phyloP scores from a whole-genome alignment of 37 sponge, comb jelly and placozoan genomes.

The Ephydatia muelleri region DNA sequence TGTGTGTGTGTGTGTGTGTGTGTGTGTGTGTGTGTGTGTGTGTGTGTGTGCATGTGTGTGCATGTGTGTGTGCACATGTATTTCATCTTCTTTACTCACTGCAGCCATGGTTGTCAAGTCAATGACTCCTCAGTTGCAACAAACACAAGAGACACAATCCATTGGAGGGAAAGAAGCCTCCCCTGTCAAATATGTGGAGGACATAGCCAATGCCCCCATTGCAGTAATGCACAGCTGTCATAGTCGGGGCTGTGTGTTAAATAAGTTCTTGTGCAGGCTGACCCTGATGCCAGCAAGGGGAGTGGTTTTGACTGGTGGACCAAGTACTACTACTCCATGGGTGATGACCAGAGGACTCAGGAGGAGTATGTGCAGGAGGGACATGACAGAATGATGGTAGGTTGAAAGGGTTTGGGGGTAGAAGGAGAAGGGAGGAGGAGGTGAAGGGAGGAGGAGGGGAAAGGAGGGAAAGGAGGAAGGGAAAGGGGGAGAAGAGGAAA shows the following conservation, averaged over 20 bases:
- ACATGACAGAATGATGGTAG: conserved; percentile 70
- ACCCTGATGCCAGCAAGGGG: conserved; percentile 73
- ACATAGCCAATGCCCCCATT: not conserved
- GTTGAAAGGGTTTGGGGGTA: not conserved
- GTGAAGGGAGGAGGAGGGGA: not conserved
- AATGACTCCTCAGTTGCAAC: not conserved
- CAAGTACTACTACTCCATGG: conserved; percentile 90
- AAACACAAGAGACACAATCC: not conserved
- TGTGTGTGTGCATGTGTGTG: conserved; percentile 24
- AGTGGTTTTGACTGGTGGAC: conserved; percentile 98
- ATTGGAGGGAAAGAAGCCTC: not conserved
- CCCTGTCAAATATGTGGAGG: not conserved
- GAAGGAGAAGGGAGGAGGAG: not conserved
- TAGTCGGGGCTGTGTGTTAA: no score
- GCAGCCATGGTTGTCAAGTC: conserved; percentile 6
- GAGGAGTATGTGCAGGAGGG: conserved; percentile 72
- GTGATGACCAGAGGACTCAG: conserved; percentile 61
- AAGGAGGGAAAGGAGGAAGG: not conserved
- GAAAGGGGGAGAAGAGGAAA: no score
- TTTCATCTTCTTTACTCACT: no score
- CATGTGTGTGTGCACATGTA: no score
- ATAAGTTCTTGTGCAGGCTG: conserved; percentile 36
- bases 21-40: conserved; percentile 30
- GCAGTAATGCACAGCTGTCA: not conserved
- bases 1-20: conserved; percentile 16